Evolutionary conservation across 2,797 vertebrate genomes (phyloP), one percentile per base, ranked within the genome.

Genomic region (Columba guinea): DNA sequence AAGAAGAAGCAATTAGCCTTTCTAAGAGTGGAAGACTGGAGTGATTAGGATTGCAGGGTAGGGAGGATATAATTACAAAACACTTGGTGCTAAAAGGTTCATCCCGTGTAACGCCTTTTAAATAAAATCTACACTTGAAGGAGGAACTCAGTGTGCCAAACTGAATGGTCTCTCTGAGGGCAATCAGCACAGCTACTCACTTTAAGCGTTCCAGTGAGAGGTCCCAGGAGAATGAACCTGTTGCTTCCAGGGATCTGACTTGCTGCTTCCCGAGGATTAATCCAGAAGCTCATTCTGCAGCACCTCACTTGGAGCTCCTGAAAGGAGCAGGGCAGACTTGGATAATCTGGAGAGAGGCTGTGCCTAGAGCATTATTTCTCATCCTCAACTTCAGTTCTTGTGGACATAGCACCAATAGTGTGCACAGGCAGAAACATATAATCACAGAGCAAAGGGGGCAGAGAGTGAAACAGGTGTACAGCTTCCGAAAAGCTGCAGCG

Each of bases 101-200:
- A 30, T 89, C 55, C 24, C 52, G 6, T 92, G 9, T 79, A 84
- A 76, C 56, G 51, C 56, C 49, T 93, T 92, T 93, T 68, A 89
- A 87, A 74, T 82, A 80, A 84, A 74, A 74, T 67, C 52, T 82
- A 0, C 2, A 1, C 51, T 73, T 81, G 77, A 93, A 89, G 59
- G 24, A 41, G 52, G 32, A 81, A 65, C 59, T 84, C 34, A 27
- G 26, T 53, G 39, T 90, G 74, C 59, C 59, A 87, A 14, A 82
- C 30, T 24, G 76, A 95, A 74, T 91, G 84, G 86, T 52, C 80
- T 94, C 59, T 87, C 59, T 87, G 77, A 90, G 88, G 37, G 70
- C 90, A 95, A 82, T 95, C 86, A 94, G 83, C 48, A 58, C 59
- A 76, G 41, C 77, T 63, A 34, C 53, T 88, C n/a, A 46, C 55